Evolutionary conservation across 2,113 vertebrate genomes (phyloP).

Genomic region (Arizona elegans): DNA sequence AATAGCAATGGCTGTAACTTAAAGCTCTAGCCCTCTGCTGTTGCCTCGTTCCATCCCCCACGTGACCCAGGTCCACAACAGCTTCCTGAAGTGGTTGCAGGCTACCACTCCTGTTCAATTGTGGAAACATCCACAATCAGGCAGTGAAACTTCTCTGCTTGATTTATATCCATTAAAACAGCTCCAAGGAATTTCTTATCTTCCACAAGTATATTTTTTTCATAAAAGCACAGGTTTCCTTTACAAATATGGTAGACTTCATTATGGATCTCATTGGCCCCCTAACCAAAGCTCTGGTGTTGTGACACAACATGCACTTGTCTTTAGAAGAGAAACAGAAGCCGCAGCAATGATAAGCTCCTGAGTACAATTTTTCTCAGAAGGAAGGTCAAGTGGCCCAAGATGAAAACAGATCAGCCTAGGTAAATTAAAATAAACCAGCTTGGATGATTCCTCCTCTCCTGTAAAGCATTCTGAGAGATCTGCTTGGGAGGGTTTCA

Average conservation of each 20-base stretch:
- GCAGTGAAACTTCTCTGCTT: not conserved
- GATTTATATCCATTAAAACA: not conserved
- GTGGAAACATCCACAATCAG: not conserved
- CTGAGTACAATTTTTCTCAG: not conserved
- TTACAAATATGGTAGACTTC: not conserved
- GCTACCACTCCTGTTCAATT: not conserved
- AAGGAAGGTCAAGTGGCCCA: constrained; percentile 11
- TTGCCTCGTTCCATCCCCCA: not conserved
- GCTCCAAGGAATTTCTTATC: constrained; percentile 1
- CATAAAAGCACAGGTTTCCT: not conserved
- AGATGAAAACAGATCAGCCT: not conserved
- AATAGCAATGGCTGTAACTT: not conserved
- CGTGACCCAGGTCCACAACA: not conserved
- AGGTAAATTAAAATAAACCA: not conserved
- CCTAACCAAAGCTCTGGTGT: not conserved
- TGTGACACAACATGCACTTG: not conserved
- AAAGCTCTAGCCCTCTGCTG: not conserved
- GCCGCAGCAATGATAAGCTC: not conserved
- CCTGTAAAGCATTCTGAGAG: not conserved
- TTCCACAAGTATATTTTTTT: not conserved
- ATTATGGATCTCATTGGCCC: constrained; percentile 7
- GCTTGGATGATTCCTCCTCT: not conserved
- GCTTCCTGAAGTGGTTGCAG: not conserved
- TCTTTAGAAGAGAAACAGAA: constrained; percentile 12
- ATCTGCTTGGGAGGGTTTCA: not conserved